Percentiles rank a stretch among this genome's conserved stretches.
Conservation (phyloP, 2,797 vertebrate genomes). For the Etheostoma perlongum region DNA sequence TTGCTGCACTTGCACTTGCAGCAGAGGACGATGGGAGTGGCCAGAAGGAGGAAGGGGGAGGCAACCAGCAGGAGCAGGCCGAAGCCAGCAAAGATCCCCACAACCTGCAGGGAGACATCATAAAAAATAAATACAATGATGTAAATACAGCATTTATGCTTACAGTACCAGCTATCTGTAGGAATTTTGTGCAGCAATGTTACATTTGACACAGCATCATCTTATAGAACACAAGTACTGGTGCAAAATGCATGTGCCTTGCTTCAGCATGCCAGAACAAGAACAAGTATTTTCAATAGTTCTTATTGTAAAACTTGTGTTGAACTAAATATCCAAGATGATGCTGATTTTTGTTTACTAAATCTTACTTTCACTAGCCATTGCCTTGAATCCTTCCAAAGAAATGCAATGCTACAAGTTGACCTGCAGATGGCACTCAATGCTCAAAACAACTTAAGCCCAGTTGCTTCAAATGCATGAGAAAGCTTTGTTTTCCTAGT, state of each 20-base stretch:
- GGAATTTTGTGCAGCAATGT: background rate
- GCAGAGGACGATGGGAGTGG: slow-evolving; percentile 97
- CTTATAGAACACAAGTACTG: background rate
- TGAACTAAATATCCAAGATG: background rate
- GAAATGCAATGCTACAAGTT: slow-evolving; percentile 9
- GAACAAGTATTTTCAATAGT: background rate
- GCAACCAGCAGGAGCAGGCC: slow-evolving; percentile 96
- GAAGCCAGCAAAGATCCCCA: slow-evolving; percentile 98
- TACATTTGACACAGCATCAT: background rate
- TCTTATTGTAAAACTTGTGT: background rate
- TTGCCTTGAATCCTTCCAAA: background rate
- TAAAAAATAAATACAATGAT: background rate
- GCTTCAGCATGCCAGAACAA: background rate
- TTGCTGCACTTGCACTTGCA: slow-evolving; percentile 99
- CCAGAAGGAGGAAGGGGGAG: slow-evolving; percentile 96
- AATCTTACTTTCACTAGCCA: background rate
- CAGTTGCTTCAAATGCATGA: background rate
- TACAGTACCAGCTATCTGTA: background rate
- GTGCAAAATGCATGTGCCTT: background rate
- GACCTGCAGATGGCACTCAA: slow-evolving; percentile 43
- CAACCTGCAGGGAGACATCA: slow-evolving; percentile 86
- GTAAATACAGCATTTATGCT: background rate
- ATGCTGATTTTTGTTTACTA: background rate
- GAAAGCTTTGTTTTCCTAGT: background rate
- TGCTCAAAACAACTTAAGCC: background rate